Conservation (phyloP, 2,797 vertebrate species). For the Gallinago nigripennis region DNA sequence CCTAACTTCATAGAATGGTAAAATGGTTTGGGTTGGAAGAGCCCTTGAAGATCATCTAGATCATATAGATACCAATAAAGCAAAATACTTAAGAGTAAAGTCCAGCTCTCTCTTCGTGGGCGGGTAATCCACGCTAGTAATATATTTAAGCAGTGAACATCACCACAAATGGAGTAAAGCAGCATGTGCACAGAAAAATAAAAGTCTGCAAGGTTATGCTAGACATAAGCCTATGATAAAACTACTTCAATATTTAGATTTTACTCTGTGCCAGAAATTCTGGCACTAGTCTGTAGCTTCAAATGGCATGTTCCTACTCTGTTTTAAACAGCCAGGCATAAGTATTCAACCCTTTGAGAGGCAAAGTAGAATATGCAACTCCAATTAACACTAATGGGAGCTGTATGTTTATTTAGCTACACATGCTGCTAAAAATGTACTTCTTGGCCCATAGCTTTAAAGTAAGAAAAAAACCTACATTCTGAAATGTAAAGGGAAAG, state of each 20-base stretch:
- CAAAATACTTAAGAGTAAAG: neutral
- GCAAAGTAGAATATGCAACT: neutral
- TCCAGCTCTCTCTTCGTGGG: neutral
- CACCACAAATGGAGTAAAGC: neutral
- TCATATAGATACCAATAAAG: neutral
- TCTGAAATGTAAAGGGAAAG: neutral
- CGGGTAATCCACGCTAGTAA: neutral
- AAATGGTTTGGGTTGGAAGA: neutral
- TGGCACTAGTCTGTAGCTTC: neutral
- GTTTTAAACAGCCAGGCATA: neutral
- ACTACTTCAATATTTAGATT: neutral
- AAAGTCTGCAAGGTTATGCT: neutral
- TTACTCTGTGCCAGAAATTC: neutral
- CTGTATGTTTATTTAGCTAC: constrained; percentile 3
- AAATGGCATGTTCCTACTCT: neutral
- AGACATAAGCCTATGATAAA: neutral
- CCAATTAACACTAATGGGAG: neutral
- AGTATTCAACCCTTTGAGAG: neutral
- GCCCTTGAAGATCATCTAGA: neutral
- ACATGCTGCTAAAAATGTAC: neutral
- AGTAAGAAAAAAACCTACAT: neutral
- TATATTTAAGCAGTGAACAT: neutral
- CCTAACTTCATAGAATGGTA: neutral
- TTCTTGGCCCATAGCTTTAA: neutral
- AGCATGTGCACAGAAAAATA: neutral